Evolutionary conservation across 1,140 invertebrate genomes (phyloP).

Genomic region (Chelonus insularis): DNA sequence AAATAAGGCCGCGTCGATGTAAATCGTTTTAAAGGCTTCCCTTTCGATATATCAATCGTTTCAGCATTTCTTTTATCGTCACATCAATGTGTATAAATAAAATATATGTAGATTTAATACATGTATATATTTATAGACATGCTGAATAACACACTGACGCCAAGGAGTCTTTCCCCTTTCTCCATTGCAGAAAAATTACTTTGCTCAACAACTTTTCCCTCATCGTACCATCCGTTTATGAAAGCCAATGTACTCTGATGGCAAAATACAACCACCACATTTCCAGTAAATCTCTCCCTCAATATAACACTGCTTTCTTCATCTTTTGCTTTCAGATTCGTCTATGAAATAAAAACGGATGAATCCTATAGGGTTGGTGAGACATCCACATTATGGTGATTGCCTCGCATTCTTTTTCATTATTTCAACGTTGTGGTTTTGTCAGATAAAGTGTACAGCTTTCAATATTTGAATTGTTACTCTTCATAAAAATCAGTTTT

Average conservation of each 20-base stretch:
- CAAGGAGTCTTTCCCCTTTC: not conserved
- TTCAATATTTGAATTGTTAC: not conserved
- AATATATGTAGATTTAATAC: not conserved
- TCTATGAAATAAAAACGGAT: slow-evolving; percentile 10
- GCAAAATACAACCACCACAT: slow-evolving; percentile 23
- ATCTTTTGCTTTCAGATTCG: slow-evolving; percentile 22
- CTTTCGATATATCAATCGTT: slow-evolving; percentile 30
- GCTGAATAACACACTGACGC: not conserved
- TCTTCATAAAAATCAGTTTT: not conserved
- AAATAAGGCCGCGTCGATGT: slow-evolving; percentile 36
- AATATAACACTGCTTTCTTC: not conserved
- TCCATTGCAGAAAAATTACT: slow-evolving; percentile 15
- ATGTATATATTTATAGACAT: slow-evolving; percentile 6
- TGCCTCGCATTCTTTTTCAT: slow-evolving; percentile 19
- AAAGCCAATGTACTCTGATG: slow-evolving; percentile 25
- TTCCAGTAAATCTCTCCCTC: not conserved
- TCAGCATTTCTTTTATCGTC: not conserved
- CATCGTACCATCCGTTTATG: slow-evolving; percentile 18
- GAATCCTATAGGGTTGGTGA: slow-evolving; percentile 10
- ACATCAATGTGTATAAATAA: not conserved
- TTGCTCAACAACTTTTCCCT: slow-evolving; percentile 25
- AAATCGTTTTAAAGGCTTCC: slow-evolving; percentile 23
- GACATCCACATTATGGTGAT: slow-evolving; percentile 19
- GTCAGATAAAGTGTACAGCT: not conserved
- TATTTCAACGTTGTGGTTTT: slow-evolving; percentile 3